Evolutionary conservation across 2,797 vertebrate genomes (phyloP).

Genomic region (Gallinago nigripennis): DNA sequence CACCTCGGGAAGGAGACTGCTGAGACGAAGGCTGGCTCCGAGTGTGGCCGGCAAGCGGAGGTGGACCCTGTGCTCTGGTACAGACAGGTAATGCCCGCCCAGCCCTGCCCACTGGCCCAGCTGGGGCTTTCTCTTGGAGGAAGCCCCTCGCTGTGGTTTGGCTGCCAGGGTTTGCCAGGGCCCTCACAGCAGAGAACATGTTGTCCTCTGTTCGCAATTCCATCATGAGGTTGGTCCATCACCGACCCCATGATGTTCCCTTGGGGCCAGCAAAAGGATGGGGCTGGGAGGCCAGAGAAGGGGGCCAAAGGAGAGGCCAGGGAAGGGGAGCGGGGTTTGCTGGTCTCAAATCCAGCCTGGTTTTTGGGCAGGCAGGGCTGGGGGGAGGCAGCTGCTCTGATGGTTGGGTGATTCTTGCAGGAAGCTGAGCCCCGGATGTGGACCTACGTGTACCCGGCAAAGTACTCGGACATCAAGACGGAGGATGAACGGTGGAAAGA

Average conservation of each 20-base stretch:
- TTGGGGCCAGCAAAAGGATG: background rate
- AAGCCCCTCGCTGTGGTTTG: accelerated
- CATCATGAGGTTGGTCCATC: too few relatives aligned
- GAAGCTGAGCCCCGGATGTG: slow-evolving; percentile 90
- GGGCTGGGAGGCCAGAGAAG: background rate
- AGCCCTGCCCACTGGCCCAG: background rate
- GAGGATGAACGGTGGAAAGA: slow-evolving; percentile 92
- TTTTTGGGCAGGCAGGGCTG: background rate
- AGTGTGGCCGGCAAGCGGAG: slow-evolving; percentile 86
- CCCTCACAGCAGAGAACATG: accelerated
- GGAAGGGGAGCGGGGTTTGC: background rate
- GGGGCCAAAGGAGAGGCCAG: background rate
- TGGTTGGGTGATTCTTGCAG: slow-evolving; percentile 55
- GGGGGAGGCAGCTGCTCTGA: background rate
- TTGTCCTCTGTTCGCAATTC: background rate
- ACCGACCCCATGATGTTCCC: background rate
- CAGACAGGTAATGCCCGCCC: slow-evolving; percentile 85
- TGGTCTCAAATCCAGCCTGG: background rate
- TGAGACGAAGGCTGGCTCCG: slow-evolving; percentile 84
- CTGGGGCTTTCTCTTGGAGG: background rate
- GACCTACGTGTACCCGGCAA: slow-evolving; percentile 88
- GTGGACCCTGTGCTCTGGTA: slow-evolving; percentile 94
- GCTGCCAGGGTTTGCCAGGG: background rate
- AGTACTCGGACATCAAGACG: slow-evolving; percentile 87
- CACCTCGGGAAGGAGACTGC: slow-evolving; percentile 88